Conservation (phyloP, 1,140 invertebrate genomes). For the Mizuhopecten yessoensis region DNA sequence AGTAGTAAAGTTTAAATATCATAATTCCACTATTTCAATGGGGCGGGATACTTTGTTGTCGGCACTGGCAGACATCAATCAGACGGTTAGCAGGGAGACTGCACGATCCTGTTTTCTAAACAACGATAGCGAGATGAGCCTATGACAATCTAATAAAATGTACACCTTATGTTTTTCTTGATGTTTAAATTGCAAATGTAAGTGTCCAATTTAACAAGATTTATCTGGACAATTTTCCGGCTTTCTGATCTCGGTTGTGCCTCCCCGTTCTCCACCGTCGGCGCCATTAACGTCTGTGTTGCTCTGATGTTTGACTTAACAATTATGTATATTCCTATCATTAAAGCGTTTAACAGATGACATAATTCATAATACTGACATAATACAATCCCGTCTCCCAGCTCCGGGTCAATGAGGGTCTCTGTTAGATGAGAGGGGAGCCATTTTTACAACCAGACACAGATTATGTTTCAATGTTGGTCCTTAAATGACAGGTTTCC, state of each 20-base stretch:
- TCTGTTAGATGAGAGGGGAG: neutral
- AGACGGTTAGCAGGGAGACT: neutral
- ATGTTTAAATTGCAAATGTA: slow-evolving; percentile 40
- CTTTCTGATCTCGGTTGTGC: neutral
- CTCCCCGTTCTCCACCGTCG: slow-evolving; percentile 1
- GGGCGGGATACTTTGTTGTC: neutral
- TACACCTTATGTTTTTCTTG: slow-evolving; percentile 38
- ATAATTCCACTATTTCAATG: slow-evolving; percentile 4
- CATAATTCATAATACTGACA: slow-evolving; percentile 35
- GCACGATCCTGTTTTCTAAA: neutral
- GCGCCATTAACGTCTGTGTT: slow-evolving; percentile 24
- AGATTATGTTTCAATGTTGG: slow-evolving; percentile 21
- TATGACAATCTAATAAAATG: slow-evolving; percentile 35
- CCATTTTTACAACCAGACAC: slow-evolving; percentile 18
- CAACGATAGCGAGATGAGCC: slow-evolving; percentile 11
- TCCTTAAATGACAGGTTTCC: neutral
- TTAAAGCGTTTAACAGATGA: slow-evolving; percentile 34
- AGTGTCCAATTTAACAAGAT: slow-evolving; percentile 32
- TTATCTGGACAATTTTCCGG: slow-evolving; percentile 16
- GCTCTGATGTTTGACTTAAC: slow-evolving; percentile 32
- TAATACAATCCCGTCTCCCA: slow-evolving; percentile 7
- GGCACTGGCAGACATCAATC: neutral
- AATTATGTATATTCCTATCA: slow-evolving; percentile 29
- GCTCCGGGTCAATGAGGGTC: slow-evolving; percentile 20
- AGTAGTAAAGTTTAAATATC: neutral